Evolutionary conservation across 2,797 vertebrate species (phyloP), one percentile per base, ranked within the genome.

Genomic region (Notolepis coatsorum): DNA sequence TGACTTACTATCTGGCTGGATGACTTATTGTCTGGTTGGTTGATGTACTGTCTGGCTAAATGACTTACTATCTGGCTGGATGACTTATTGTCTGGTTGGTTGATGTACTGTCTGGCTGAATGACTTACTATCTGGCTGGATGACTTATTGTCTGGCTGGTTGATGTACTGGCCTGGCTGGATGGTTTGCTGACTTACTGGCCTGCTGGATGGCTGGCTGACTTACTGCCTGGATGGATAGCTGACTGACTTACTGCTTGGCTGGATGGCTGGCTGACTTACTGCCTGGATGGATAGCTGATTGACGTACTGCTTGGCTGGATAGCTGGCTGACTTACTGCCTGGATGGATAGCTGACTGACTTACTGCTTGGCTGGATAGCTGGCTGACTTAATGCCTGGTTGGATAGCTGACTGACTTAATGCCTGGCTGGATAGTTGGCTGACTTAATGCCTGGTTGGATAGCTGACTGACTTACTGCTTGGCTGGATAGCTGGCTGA

Each of bases 401-500:
- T 68, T 67, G 65, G 71, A 80, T 80, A 65, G 61, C 39, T 25
- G 42, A 47, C 38, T 23, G 64, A 65, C 77, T 76, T 53, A 30
- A 63, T 41, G 79, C 75, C 78, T 56, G 65, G 66, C 64, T 65
- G 63, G 64, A 48, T 82, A 68, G 65, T 68, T 65, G 71, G 43
- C 6, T 18, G 35, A 38, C 7, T 30, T 4, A 30, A 30, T 4
- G 28, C 1, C 4, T 9, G 10, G 52, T 68, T 67, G 65, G 71
- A 80, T 80, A 65, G 61, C 39, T 25, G 42, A 47, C 38, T 23
- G 64, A 65, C 77, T 76, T 53, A 30, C 65, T 41, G 79, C 75
- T 76, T 56, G 65, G 66, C 64, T 65, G 63, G 64, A 48, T 82
- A 68, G 65, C 68, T 65, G 71, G 43, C 6, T 18, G 35, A 38